phyloP scores from a whole-genome alignment of 2,797 vertebrate species.

The Ibycter americanus region DNA sequence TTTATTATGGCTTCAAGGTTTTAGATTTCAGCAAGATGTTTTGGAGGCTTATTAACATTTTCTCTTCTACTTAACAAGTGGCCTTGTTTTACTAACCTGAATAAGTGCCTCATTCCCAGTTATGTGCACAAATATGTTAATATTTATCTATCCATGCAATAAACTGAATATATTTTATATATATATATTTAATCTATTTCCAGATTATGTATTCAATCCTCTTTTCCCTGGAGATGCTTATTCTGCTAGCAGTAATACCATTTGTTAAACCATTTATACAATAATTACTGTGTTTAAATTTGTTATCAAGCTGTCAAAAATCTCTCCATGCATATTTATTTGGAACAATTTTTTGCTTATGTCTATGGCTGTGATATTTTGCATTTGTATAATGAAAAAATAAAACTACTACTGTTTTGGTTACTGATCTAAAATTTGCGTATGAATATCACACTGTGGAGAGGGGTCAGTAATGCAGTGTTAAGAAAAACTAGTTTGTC shows the following conservation, averaged over 20 bases:
- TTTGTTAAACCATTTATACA: conserved; percentile 37
- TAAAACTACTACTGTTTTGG: conserved; percentile 27
- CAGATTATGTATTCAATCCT: conserved; percentile 59
- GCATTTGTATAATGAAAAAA: conserved; percentile 40
- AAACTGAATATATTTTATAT: conserved; percentile 61
- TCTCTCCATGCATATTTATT: conserved; percentile 43
- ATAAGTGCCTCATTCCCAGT: conserved; percentile 45
- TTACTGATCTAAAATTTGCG: background rate
- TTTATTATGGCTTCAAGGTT: conserved; percentile 5
- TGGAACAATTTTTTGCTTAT: conserved; percentile 19
- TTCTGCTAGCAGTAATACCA: conserved; percentile 72
- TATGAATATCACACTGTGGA: conserved; percentile 43
- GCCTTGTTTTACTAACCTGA: conserved; percentile 51
- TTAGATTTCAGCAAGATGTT: conserved; percentile 32
- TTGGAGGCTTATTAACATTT: conserved; percentile 42
- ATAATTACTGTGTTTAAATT: conserved; percentile 9
- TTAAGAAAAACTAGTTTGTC: conserved; percentile 71
- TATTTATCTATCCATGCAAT: conserved; percentile 70
- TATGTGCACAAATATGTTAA: conserved; percentile 38
- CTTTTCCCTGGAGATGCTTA: conserved; percentile 72
- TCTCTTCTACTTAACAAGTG: conserved; percentile 20
- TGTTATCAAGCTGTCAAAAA: conserved; percentile 20
- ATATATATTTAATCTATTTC: conserved; percentile 69
- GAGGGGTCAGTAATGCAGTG: conserved; percentile 61
- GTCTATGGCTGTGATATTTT: conserved; percentile 17